Conservation (phyloP, 2,113 vertebrate genomes). For the Myodes glareolus region DNA sequence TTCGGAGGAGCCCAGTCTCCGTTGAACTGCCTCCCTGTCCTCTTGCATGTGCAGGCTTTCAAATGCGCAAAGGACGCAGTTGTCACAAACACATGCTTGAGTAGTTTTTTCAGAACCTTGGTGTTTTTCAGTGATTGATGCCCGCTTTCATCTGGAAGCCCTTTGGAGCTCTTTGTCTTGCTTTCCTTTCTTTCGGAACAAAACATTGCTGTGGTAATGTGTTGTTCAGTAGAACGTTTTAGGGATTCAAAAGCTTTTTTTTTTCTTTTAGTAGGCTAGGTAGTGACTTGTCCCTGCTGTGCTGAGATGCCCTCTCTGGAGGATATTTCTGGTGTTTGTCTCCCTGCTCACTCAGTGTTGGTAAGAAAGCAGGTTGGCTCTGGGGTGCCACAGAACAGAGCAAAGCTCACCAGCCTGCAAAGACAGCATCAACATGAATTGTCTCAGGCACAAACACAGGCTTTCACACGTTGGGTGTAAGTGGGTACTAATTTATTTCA, state of each 20-base stretch:
- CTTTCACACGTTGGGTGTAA: not conserved
- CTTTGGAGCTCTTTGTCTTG: constrained; percentile 1
- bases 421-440: not conserved
- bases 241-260: not conserved
- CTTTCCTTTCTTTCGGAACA: constrained; percentile 47
- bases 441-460: not conserved
- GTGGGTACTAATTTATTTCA: not conserved
- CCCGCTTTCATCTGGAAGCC: constrained; percentile 55
- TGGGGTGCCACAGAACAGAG: not conserved
- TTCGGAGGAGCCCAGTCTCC: not conserved
- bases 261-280: not conserved
- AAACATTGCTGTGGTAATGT: constrained; percentile 50
- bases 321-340: not conserved
- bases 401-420: not conserved
- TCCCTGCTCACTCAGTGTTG: not conserved
- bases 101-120: not conserved
- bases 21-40: not conserved
- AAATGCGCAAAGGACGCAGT: not conserved
- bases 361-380: not conserved
- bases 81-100: not conserved
- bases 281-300: not conserved
- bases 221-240: constrained; percentile 21
- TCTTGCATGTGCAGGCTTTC: not conserved
- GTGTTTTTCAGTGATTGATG: not conserved
- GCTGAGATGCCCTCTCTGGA: not conserved